Evolutionary conservation across 2,113 vertebrate species (phyloP), one percentile per base, ranked within the genome.

Genomic region (Elanoides forficatus): DNA sequence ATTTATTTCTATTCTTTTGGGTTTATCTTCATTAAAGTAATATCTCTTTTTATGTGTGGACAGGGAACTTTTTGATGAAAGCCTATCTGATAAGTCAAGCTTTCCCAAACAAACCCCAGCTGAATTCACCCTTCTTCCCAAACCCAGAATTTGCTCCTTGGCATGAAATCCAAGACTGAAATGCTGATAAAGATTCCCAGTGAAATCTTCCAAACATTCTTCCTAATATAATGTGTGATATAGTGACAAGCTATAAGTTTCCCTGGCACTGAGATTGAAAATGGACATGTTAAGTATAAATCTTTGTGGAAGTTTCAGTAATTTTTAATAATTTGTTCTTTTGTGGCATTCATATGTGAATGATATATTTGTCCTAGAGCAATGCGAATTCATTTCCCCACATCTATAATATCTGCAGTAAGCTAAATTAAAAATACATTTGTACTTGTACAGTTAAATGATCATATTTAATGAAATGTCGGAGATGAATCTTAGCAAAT

Each of bases 381-480:
- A 98, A 98, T 98, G 97, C 20, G 92, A 98, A 98, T 98, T 98
- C 98, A 98, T 98, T 98, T 98, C 95, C 96, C 97, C 97, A 98
- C 98, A 98, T 98, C 98, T 98, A 98, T 98, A 98, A 98, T 98
- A 98, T 98, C 98, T 98, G 98, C 97, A 97, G 98, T 98, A 98
- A 98, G 98, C 98, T 98, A 98, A 99, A 99, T 99, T 99, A 99
- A 99, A 99, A 99, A 98, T 98, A 98, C 98, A 98, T 98, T 98
- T 98, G 98, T 98, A 98, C 98, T 98, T 98, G 98, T 98, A 98
- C 98, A 99, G 98, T 98, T 98, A 99, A 98, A 98, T 98, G 98
- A 98, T 98, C 98, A 98, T 98, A 98, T 98, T 98, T 99, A 99
- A 99, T 99, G 98, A 99, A 98, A 98, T 98, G 98, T 98, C 98